These are phyloP conservation scores for Peromyscus maniculatus DNA, from an alignment of 2,113 vertebrate species.

Conservation along the genomic window DNA sequence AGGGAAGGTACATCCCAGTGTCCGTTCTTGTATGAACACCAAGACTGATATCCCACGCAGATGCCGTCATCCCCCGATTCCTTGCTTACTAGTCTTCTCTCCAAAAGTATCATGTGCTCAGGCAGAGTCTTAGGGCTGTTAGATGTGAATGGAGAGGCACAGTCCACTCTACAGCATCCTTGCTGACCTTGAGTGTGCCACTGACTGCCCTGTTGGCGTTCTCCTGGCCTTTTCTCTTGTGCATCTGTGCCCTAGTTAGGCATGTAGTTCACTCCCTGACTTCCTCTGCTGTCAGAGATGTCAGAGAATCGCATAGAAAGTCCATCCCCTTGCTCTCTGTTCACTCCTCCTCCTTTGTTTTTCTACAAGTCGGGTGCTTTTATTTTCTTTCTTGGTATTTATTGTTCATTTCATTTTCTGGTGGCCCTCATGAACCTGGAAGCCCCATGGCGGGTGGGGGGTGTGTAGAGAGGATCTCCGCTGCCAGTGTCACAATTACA, in stretches of 20 bases:
- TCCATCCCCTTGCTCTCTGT: not conserved
- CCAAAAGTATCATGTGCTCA: not conserved
- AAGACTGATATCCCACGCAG: not conserved
- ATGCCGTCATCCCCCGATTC: not conserved
- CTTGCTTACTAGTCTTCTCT: not conserved
- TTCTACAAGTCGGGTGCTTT: not conserved
- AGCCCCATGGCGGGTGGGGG: not conserved
- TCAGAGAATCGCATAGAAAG: not conserved
- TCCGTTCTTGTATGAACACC: not conserved
- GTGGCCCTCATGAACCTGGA: not conserved
- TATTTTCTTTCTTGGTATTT: not conserved
- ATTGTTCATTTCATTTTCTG: not conserved
- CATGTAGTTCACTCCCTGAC: accelerated
- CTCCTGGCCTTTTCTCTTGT: not conserved
- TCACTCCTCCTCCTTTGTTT: not conserved
- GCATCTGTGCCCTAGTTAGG: not conserved
- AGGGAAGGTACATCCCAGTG: not conserved
- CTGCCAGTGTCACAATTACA: too few species aligned
- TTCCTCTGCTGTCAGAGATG: not conserved
- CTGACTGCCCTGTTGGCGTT: not conserved
- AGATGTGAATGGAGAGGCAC: not conserved
- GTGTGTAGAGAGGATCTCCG: too few species aligned
- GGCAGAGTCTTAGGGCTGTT: not conserved
- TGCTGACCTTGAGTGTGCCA: not conserved
- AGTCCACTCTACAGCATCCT: not conserved